Conservation (phyloP, 2,888 invertebrate genomes). For the Mimachlamys varia region DNA sequence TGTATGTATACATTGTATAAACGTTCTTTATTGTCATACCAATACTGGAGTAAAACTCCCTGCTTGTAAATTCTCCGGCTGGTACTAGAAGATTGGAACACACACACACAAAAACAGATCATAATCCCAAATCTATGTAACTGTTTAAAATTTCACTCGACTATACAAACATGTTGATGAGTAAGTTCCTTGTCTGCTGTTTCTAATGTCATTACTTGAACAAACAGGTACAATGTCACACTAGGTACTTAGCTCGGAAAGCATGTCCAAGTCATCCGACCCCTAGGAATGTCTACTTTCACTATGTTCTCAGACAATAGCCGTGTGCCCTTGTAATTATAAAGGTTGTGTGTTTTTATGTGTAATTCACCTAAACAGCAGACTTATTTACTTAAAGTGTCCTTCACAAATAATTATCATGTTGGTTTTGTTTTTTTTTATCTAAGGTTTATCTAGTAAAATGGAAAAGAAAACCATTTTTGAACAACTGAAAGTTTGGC, state of each 20-base stretch:
- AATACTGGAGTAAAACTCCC: neutral
- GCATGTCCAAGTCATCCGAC: neutral
- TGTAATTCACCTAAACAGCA: neutral
- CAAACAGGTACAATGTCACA: slow-evolving; percentile 6
- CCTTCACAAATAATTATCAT: neutral
- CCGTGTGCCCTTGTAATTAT: neutral
- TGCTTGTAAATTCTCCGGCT: too few species aligned
- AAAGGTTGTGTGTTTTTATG: neutral
- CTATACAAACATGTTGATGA: neutral
- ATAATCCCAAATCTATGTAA: neutral
- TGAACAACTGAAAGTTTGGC: too few species aligned
- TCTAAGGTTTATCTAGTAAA: neutral
- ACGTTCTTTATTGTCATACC: neutral
- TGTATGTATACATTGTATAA: too few species aligned
- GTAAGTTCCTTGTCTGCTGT: neutral
- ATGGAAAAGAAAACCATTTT: too few species aligned
- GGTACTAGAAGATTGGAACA: neutral
- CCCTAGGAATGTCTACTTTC: neutral
- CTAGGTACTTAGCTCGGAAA: neutral
- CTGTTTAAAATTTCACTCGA: neutral
- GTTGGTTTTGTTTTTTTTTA: neutral
- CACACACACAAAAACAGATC: slow-evolving; percentile 3
- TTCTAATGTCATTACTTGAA: neutral
- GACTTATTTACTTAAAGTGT: neutral
- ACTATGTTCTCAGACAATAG: neutral